A percentile compares a stretch with the other conserved stretches of the same genome.
phyloP scores from a whole-genome alignment of 2,888 invertebrate genomes.

The Conistra vaccinii region DNA sequence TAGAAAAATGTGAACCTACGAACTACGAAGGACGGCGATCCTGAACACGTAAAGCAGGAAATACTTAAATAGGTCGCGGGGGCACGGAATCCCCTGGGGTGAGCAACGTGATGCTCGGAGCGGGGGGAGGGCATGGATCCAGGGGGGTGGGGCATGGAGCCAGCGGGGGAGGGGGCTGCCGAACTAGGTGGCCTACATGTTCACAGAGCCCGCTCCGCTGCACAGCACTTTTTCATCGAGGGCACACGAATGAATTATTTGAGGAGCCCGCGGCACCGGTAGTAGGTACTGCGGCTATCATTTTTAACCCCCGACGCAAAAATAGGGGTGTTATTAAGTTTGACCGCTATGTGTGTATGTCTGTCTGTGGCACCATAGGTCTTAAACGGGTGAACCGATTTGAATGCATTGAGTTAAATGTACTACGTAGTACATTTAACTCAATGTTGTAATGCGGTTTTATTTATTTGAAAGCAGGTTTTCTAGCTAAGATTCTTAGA shows the following conservation, averaged over 20 bases:
- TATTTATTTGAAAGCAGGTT: too few species aligned
- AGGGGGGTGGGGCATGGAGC: constrained; percentile 46
- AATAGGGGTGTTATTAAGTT: too few species aligned
- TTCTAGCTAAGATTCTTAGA: too few species aligned
- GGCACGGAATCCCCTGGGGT: constrained; percentile 67
- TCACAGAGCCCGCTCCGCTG: constrained; percentile 67
- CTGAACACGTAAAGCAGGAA: constrained; percentile 78
- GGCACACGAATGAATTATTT: constrained; percentile 72
- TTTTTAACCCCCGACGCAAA: too few species aligned
- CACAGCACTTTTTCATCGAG: constrained; percentile 74
- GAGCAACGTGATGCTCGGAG: constrained; percentile 47
- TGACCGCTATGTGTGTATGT: too few species aligned
- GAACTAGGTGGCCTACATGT: constrained; percentile 86
- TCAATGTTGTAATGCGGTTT: too few species aligned
- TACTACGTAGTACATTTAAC: too few species aligned
- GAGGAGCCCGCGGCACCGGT: constrained; percentile 52
- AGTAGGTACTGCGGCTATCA: constrained; percentile 2
- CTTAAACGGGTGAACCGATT: too few species aligned
- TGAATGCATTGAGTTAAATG: too few species aligned
- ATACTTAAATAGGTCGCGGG: constrained; percentile 81
- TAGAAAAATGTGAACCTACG: constrained; percentile 57
- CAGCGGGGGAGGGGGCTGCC: constrained; percentile 47
- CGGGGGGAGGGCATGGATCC: constrained; percentile 29
- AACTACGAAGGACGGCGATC: constrained; percentile 52
- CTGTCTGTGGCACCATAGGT: too few species aligned